Evolutionary conservation across 2,888 invertebrate genomes (phyloP), one percentile per base, ranked within the genome.

Genomic region (Plebejus argus): DNA sequence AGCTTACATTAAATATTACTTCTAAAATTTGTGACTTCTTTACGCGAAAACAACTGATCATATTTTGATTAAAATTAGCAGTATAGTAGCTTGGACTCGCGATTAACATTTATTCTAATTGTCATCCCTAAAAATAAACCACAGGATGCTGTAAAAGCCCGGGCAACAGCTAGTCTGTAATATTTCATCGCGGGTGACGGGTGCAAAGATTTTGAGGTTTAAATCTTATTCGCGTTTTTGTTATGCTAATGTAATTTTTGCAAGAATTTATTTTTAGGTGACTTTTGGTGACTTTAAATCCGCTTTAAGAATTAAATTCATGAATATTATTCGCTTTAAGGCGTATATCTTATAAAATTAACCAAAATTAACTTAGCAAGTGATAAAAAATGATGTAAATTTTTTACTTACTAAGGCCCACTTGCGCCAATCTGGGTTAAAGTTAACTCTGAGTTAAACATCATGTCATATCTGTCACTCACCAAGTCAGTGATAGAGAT

Each of bases 161-260:
- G 28, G 15, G 1, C 33, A 1, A 70, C 12, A 28, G 10, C 5
- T 66, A 20, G 12, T 6, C 28, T 28, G 45, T 45, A n/a, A 71
- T 71, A 71, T 45, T 45, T 71, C 71, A 71, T 71, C 35, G 70
- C 28, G 23, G 23, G 12, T 35, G 45, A 10, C 71, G n/a, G 53
- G 5, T 53, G 53, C 15, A 53, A 53, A 53, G 53, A 53, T 58
- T 20, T 8, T 58, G 20, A 58, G 39, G 70, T 15, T n/a, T 20
- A 10, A 39, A 35, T 35, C 39, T 71, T 71, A 71, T 71, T 39
- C n/a, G 39, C 20, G 35, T 71, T 71, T 45, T 71, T 71, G 71
- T 45, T 71, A 71, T 71, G 71, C n/a, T 39, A 71, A 71, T 7
- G 39, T 20, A 20, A 18, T 4, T 18, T 18, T 53, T 45, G 8